phyloP scores from a whole-genome alignment of 2,888 invertebrate species.

The Diplazon laetatorius region DNA sequence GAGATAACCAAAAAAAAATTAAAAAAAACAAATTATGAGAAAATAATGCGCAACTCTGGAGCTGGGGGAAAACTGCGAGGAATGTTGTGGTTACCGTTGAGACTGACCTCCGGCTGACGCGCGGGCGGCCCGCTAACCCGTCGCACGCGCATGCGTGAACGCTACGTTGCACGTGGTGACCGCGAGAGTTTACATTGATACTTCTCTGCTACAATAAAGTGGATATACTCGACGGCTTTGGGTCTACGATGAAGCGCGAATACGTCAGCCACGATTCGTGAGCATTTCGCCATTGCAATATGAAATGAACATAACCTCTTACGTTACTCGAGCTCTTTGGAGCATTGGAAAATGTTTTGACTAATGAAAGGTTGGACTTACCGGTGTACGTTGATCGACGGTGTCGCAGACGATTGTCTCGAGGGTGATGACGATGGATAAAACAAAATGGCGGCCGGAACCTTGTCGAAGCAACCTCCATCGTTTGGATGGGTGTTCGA shows the following conservation, averaged over 20 bases:
- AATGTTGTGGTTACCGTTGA: constrained; percentile 36
- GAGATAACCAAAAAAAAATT: background rate
- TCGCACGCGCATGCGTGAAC: constrained; percentile 27
- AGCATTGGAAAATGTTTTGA: constrained; percentile 46
- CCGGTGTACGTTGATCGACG: background rate
- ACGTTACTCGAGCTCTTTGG: background rate
- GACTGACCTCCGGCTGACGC: constrained; percentile 22
- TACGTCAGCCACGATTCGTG: constrained; percentile 17
- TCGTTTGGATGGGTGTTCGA: too few species aligned
- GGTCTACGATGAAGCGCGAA: constrained; percentile 5
- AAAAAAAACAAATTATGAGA: constrained; percentile 3
- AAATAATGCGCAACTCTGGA: background rate
- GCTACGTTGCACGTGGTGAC: constrained; percentile 16
- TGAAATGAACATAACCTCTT: constrained; percentile 31
- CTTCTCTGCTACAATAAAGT: constrained; percentile 25
- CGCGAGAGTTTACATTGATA: constrained; percentile 37
- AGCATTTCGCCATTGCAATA: constrained; percentile 33
- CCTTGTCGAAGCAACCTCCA: too few species aligned
- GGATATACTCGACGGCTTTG: constrained; percentile 1
- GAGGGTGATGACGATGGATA: constrained; percentile 6
- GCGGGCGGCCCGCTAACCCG: constrained; percentile 12
- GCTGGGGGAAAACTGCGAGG: constrained; percentile 15
- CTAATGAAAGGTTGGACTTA: constrained; percentile 25
- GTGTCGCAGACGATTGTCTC: background rate
- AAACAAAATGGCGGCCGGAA: too few species aligned